Evolutionary conservation across 2,888 invertebrate species (phyloP), one percentile per base, ranked within the genome.

Genomic region (Elegia similella): DNA sequence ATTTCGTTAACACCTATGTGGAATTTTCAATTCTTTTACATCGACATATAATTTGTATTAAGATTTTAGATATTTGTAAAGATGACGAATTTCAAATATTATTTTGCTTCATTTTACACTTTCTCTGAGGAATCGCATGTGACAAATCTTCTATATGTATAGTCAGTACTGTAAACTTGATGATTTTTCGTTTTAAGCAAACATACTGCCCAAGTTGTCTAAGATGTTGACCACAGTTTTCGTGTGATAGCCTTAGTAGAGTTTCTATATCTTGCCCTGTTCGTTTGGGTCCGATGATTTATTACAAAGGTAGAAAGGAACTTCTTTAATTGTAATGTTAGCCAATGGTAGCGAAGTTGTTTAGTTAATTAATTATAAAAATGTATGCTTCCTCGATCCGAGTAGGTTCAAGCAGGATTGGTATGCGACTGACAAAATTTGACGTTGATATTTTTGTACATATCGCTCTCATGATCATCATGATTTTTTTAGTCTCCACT

Each of bases 141-240:
- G 38, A 38, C 38, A 5, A 38, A 12, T 38, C 38, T 38, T 38
- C 38, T n/a, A 38, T 38, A 12, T 10, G 12, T n/a, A 38, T 23
- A 5, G 23, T 23, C 23, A 23, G 23, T 23, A 12, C 5, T 38
- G 12, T 2, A 38, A 12, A 12, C 12, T n/a, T 38, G n/a, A 12
- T 38, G 38, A 3, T 38, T 38, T 38, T 38, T n/a, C 12, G 38
- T 38, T 38, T 12, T 34, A 73, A 69, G 67, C 57, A 65, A 64
- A 38, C 67, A 67, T 72, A 76, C 76, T 76, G 74, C 73, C 72
- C 68, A 64, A 64, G 12, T 12, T 38, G 38, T 38, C 38, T 72
- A 65, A 65, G 59, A 46, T 59, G 59, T 61, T 59, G 61, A 65
- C 62, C 58, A 62, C 50, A 60, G 48, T 56, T 52, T 57, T 53